Evolutionary conservation across 2,113 vertebrate genomes (phyloP).

Genomic region (Bubo scandiacus): DNA sequence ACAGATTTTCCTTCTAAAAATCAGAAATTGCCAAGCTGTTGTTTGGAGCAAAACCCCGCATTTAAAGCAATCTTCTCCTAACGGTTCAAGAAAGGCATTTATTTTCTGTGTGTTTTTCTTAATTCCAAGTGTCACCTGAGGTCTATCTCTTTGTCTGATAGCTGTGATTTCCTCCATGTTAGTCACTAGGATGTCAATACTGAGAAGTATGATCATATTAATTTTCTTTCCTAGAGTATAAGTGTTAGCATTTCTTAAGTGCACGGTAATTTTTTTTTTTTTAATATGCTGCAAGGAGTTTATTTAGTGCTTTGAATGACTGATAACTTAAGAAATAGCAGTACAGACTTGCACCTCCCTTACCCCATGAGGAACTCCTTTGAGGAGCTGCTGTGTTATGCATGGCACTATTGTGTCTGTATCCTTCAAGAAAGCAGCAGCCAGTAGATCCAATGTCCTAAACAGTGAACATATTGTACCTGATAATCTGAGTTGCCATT

Average conservation of each 20-base stretch:
- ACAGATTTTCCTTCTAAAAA: constrained; percentile 24
- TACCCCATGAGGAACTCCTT: neutral
- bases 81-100: neutral
- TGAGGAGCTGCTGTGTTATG: neutral
- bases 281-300: neutral
- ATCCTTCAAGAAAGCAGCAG: neutral
- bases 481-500: neutral
- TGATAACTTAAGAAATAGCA: neutral
- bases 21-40: neutral
- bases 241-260: neutral
- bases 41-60: neutral
- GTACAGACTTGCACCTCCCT: neutral
- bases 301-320: neutral
- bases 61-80: constrained; percentile 8
- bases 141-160: neutral
- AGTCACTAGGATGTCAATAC: neutral
- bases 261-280: neutral
- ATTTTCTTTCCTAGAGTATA: neutral
- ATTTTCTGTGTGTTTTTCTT: neutral
- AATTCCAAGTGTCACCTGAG: neutral
- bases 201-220: neutral
- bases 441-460: neutral
- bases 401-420: neutral
- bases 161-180: neutral
- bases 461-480: neutral